Evolutionary conservation across 2,113 vertebrate genomes (phyloP).

Genomic region (Myrmecophaga tridactyla): DNA sequence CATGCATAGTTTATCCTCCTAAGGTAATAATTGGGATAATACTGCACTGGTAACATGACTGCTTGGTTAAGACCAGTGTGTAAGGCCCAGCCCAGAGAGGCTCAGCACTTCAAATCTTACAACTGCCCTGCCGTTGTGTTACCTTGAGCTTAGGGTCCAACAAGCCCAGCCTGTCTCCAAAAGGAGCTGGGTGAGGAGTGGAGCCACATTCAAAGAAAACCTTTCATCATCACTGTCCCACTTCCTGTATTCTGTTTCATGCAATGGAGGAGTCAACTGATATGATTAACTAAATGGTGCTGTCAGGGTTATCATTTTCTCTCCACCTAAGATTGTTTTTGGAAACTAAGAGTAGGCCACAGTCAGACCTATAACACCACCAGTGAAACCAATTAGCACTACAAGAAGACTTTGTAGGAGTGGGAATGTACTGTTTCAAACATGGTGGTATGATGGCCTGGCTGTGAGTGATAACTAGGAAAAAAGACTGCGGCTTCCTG

Average conservation of each 20-base stretch:
- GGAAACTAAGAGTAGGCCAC: neutral
- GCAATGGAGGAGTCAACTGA: neutral
- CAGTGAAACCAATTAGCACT: neutral
- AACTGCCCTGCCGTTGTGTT: neutral
- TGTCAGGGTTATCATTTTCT: neutral
- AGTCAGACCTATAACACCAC: neutral
- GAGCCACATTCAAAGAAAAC: neutral
- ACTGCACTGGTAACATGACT: neutral
- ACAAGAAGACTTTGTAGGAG: neutral
- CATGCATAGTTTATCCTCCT: neutral
- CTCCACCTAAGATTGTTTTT: neutral
- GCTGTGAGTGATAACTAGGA: neutral
- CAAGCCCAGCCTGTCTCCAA: neutral
- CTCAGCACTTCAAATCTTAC: neutral
- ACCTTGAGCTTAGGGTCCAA: neutral
- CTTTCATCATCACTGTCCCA: neutral
- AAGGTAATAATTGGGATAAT: neutral
- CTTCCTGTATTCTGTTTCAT: neutral
- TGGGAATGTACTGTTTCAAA: neutral
- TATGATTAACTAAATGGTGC: neutral
- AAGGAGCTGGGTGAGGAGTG: neutral
- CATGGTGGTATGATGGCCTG: neutral
- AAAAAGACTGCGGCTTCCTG: neutral
- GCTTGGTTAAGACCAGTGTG: neutral
- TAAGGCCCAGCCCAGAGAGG: neutral